Percentiles rank a stretch among this genome's conserved stretches.
Conservation (phyloP, 2,797 vertebrate genomes). For the Sarcophilus harrisii region DNA sequence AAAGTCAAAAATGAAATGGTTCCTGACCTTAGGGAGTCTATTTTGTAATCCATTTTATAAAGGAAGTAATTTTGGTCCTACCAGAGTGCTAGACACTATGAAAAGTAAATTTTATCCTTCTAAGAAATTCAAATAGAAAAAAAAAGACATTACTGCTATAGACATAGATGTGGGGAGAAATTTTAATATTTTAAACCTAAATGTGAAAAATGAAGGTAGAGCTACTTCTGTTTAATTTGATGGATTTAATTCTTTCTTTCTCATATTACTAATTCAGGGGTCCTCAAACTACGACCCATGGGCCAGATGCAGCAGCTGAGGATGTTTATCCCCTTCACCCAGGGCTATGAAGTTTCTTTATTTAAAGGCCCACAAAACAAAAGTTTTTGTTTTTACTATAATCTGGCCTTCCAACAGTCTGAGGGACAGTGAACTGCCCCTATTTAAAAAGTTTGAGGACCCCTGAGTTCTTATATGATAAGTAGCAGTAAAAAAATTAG, state of each 20-base stretch:
- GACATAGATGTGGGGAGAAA: neutral
- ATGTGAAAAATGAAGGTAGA: neutral
- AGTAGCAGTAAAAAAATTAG: neutral
- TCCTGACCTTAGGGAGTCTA: neutral
- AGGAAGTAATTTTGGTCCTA: neutral
- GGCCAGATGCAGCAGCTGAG: too few relatives aligned
- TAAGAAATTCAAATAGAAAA: neutral
- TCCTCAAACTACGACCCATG: too few relatives aligned
- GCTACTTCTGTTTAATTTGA: neutral
- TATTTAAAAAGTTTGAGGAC: too few relatives aligned
- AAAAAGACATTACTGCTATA: too few relatives aligned
- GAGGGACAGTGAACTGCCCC: too few relatives aligned
- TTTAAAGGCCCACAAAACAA: too few relatives aligned
- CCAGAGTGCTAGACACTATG: neutral
- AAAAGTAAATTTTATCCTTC: neutral
- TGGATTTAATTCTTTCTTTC: neutral
- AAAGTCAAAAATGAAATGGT: neutral
- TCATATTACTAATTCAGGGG: too few relatives aligned
- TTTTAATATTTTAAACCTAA: neutral
- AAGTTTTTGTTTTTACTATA: too few relatives aligned
- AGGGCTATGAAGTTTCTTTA: too few relatives aligned
- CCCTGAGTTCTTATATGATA: too few relatives aligned
- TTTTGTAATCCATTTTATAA: neutral
- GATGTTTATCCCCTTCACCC: too few relatives aligned
- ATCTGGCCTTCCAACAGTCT: too few relatives aligned